Percentiles rank a stretch among this genome's conserved stretches.
These are phyloP conservation scores for Dasysyrphus albostriatus DNA, from an alignment of 2,888 invertebrate species.

Conservation along the genomic window DNA sequence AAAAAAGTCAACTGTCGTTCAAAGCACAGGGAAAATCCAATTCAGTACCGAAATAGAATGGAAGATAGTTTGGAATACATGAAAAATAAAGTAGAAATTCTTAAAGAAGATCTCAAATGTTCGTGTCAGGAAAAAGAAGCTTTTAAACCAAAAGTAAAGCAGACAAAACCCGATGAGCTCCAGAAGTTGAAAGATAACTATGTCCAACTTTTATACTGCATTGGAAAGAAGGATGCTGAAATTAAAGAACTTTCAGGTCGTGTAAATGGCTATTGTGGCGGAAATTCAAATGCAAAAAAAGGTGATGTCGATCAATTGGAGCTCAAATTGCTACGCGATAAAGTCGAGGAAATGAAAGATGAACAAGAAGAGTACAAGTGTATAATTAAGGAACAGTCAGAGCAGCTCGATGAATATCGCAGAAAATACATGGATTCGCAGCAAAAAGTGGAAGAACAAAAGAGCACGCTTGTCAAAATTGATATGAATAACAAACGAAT, in stretches of 20 bases:
- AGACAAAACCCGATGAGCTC: conserved; percentile 77
- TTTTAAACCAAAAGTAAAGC: not conserved
- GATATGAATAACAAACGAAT: conserved; percentile 82
- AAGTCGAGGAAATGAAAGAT: conserved; percentile 81
- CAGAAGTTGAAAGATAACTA: conserved; percentile 82
- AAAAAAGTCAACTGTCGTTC: not conserved
- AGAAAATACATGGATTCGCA: conserved; percentile 82
- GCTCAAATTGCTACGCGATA: conserved; percentile 79
- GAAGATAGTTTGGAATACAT: conserved; percentile 78
- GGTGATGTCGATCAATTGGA: conserved; percentile 78
- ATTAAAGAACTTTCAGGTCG: conserved; percentile 80
- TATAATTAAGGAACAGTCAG: conserved; percentile 82
- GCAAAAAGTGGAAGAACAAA: conserved; percentile 83
- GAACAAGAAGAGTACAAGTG: conserved; percentile 82
- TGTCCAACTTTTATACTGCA: conserved; percentile 80
- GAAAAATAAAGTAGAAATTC: conserved; percentile 79
- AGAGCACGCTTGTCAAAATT: conserved; percentile 80
- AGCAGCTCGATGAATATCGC: conserved; percentile 83
- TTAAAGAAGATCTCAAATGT: conserved; percentile 78
- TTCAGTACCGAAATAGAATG: conserved; percentile 58
- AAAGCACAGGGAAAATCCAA: not conserved
- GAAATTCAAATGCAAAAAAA: conserved; percentile 6
- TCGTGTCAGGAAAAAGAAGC: conserved; percentile 51
- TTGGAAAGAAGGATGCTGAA: conserved; percentile 81
- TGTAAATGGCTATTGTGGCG: conserved; percentile 35